Base-by-base conservation (phyloP, 2,113 vertebrate genomes). In the Pygoscelis adeliae region DNA sequence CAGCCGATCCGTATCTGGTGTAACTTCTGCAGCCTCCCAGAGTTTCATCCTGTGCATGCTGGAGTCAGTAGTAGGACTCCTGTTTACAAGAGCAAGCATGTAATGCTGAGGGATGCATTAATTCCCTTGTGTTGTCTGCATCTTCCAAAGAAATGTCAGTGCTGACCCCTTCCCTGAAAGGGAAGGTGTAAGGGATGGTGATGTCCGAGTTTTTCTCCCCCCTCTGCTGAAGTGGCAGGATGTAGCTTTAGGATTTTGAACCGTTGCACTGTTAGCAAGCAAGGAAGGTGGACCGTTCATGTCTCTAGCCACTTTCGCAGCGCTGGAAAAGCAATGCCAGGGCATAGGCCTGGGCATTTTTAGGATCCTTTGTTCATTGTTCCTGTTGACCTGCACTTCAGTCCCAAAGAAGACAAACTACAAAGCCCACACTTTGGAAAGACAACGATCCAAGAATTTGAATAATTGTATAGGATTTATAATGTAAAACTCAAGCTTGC, bases 31-130 rank as follows among this genome's bases (percentile, higher is more conserved):
- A 79, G 38, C 62, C 53, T 63, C 62, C 23, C 49, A 15, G 71
- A 21, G 30, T 14, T 83, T 49, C 20, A 8, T n/a, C 26, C 29
- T 46, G 5, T 25, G 59, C 6, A 0, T 30, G 4, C 0, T 59
- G 52, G 34, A 52, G 38, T 63, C 78, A 15, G 22, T 1, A 22
- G 56, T 4, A 44, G 53, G 16, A 38, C 12, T 82, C 20, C n/a
- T 65, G 36, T 58, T 69, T 3, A 16, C 71, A 36, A n/a, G 13
- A 58, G 25, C 36, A 56, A 83, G 53, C 30, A 19, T 12, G 9
- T 56, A 15, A 9, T 32, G 58, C 36, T 61, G 49, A 90, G 55
- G 58, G 53, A 34, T 66, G 21, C 29, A 38, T 62, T 79, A 0
- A 49, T 63, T 79, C 55, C 61, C 36, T 74, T 32, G 13, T 26